Evolutionary conservation across 64 coral and sea anemone genomes (phyloP).

Genomic region (Stylophora pistillata): DNA sequence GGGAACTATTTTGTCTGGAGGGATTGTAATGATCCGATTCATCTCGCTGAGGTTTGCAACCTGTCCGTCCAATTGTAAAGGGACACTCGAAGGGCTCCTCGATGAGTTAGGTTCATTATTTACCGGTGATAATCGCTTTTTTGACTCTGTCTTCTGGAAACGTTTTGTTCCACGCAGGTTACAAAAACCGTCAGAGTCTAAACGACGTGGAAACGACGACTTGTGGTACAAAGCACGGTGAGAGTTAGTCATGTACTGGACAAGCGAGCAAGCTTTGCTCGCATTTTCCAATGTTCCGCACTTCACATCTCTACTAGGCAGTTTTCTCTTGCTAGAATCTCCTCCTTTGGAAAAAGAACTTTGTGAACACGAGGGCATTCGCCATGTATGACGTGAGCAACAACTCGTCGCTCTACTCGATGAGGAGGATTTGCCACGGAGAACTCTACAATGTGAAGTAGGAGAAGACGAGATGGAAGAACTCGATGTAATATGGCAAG

Average conservation of each 20-base stretch:
- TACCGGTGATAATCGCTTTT: background rate
- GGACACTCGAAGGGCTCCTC: background rate
- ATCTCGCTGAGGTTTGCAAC: background rate
- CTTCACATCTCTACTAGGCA: background rate
- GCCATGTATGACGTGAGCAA: background rate
- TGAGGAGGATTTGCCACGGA: background rate
- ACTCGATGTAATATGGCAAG: background rate
- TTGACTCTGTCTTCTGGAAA: background rate
- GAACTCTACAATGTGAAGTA: background rate
- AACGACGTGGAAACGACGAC: constrained; percentile 8
- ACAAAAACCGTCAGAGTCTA: background rate
- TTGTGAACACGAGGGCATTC: background rate
- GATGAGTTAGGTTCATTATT: background rate
- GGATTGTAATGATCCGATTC: background rate
- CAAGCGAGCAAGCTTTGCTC: background rate
- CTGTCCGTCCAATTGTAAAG: background rate
- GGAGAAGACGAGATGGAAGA: background rate
- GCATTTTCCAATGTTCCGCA: background rate
- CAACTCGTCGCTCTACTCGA: background rate
- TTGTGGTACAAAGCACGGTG: background rate
- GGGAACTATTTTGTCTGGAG: background rate
- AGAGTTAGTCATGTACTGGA: background rate
- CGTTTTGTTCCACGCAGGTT: background rate
- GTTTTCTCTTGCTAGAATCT: background rate
- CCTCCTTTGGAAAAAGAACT: background rate